Percentiles rank a stretch among this genome's conserved stretches.
Conservation (phyloP, 2,797 vertebrate genomes). For the Coluber constrictor region DNA sequence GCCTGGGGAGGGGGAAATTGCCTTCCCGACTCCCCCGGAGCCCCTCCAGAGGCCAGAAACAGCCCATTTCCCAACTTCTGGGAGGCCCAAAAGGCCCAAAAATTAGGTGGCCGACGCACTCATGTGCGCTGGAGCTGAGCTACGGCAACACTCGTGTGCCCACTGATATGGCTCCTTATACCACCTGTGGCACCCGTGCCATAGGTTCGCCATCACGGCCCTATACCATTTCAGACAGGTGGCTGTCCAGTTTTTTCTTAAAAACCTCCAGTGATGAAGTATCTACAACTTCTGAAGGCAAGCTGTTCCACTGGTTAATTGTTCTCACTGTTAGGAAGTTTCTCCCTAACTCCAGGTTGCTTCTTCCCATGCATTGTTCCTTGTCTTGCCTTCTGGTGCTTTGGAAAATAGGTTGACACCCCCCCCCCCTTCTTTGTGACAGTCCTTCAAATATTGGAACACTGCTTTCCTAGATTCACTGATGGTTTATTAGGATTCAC, state of each 20-base stretch:
- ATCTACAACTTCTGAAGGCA: neutral
- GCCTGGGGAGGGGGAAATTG: too few relatives aligned
- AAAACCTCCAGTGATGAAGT: neutral
- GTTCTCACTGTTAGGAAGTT: neutral
- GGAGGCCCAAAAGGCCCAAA: too few relatives aligned
- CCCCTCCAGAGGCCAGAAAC: too few relatives aligned
- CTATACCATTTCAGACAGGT: neutral
- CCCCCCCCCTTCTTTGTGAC: neutral
- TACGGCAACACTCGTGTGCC: too few relatives aligned
- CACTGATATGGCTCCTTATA: too few relatives aligned
- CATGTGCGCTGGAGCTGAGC: too few relatives aligned
- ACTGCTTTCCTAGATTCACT: neutral
- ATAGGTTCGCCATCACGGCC: too few relatives aligned
- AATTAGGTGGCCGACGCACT: too few relatives aligned
- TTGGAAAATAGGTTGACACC: neutral
- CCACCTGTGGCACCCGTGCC: too few relatives aligned
- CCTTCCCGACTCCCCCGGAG: too few relatives aligned
- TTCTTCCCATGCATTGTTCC: neutral
- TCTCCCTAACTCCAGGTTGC: neutral
- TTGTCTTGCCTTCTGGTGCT: neutral
- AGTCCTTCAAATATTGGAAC: neutral
- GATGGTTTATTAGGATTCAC: neutral
- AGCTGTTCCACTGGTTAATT: neutral
- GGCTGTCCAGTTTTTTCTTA: neutral
- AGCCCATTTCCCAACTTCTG: too few relatives aligned